Evolutionary conservation across 2,797 vertebrate genomes (phyloP).

Genomic region (Brotogeris chrysoptera): DNA sequence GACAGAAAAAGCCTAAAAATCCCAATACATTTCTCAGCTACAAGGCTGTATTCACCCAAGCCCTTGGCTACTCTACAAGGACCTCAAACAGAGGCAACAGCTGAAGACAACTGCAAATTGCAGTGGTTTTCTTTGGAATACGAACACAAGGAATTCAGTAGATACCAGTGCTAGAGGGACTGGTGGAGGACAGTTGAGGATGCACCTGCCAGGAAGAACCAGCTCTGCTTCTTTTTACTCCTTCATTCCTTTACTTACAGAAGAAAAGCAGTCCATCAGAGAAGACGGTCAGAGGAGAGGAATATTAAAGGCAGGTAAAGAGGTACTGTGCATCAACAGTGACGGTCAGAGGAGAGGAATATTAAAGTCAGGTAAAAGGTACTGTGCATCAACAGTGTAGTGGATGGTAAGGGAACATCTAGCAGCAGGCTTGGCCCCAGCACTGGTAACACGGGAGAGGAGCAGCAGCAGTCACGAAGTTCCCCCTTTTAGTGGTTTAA

Average conservation of each 20-base stretch:
- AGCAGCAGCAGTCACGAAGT: background rate
- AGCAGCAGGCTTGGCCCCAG: background rate
- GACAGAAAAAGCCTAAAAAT: background rate
- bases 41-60: background rate
- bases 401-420: background rate
- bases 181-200: background rate
- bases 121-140: conserved; percentile 3
- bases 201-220: background rate
- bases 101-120: conserved; percentile 4
- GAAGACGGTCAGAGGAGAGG: background rate
- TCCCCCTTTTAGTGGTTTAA: background rate
- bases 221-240: background rate
- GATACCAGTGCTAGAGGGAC: background rate
- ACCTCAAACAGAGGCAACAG: conserved; percentile 20
- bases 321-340: background rate
- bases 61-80: background rate
- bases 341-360: background rate
- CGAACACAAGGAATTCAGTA: background rate
- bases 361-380: background rate
- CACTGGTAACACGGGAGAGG: background rate
- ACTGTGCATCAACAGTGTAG: background rate
- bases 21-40: background rate
- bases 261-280: background rate
- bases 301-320: background rate
- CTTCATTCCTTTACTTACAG: background rate